These are phyloP conservation scores for Lagria hirta DNA, from an alignment of 2,888 invertebrate genomes.

Conservation along the genomic window DNA sequence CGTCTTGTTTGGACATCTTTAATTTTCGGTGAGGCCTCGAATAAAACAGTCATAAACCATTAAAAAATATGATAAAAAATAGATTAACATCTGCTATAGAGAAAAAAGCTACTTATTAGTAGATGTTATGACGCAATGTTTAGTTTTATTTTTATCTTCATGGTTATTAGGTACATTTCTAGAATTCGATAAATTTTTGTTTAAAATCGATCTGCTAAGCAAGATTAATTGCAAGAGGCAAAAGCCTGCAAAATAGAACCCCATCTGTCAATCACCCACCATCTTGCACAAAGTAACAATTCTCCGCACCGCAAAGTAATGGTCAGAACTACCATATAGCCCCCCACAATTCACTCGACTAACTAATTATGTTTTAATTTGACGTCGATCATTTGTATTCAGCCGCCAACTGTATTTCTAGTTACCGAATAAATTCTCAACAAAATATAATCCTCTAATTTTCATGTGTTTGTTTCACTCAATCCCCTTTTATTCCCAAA, in stretches of 20 bases:
- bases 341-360: slow-evolving; percentile 19
- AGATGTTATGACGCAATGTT: too few relatives aligned
- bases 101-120: too few relatives aligned
- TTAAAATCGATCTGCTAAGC: slow-evolving; percentile 20
- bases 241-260: slow-evolving; percentile 13
- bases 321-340: slow-evolving; percentile 17
- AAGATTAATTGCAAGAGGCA: slow-evolving; percentile 18
- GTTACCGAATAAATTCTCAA: too few relatives aligned
- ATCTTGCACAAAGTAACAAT: slow-evolving; percentile 12
- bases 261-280: slow-evolving; percentile 18
- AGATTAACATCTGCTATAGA: too few relatives aligned
- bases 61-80: too few relatives aligned
- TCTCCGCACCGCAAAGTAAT: slow-evolving; percentile 22
- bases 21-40: too few relatives aligned
- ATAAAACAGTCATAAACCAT: too few relatives aligned
- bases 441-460: too few relatives aligned
- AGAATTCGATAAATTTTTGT: slow-evolving; percentile 13
- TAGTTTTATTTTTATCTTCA: too few relatives aligned
- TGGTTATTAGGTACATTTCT: too few relatives aligned
- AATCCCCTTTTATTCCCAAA: background rate
- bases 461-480: too few relatives aligned
- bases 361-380: slow-evolving; percentile 23
- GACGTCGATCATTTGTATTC: slow-evolving; percentile 21
- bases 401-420: slow-evolving; percentile 12
- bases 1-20: too few relatives aligned